Evolutionary conservation across 2,113 vertebrate species (phyloP).

Genomic region (Xiphorhynchus elegans): DNA sequence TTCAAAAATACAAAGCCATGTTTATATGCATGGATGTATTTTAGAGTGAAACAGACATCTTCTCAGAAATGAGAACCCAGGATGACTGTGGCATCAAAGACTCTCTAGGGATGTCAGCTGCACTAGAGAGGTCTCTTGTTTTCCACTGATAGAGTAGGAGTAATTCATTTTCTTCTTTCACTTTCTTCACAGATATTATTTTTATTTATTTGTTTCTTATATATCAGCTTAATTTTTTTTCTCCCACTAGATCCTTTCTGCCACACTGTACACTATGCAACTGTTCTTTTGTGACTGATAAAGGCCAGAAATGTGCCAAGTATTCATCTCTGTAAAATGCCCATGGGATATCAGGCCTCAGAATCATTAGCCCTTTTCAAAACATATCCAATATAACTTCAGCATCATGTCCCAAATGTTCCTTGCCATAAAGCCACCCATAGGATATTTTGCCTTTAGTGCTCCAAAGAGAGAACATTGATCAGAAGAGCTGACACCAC

Average conservation of each 20-base stretch:
- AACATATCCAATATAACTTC: neutral
- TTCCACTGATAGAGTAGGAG: neutral
- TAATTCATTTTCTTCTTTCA: neutral
- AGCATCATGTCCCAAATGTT: neutral
- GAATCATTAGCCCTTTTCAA: neutral
- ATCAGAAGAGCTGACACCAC: neutral
- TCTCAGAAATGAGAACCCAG: neutral
- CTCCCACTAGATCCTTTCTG: neutral
- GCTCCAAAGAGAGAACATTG: neutral
- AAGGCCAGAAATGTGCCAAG: neutral
- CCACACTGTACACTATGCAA: neutral
- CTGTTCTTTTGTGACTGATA: neutral
- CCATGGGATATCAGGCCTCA: neutral
- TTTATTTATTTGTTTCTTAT: neutral
- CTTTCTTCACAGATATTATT: neutral
- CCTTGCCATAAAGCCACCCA: neutral
- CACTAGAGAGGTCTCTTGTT: neutral
- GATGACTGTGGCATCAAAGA: neutral
- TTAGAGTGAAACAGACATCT: neutral
- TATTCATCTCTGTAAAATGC: neutral
- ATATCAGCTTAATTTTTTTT: neutral
- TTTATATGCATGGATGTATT: neutral
- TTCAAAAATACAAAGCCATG: conserved; percentile 21
- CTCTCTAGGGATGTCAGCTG: neutral
- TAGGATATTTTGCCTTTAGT: neutral